phyloP scores from a whole-genome alignment of 2,113 vertebrate genomes.

The Tyrannus savana region DNA sequence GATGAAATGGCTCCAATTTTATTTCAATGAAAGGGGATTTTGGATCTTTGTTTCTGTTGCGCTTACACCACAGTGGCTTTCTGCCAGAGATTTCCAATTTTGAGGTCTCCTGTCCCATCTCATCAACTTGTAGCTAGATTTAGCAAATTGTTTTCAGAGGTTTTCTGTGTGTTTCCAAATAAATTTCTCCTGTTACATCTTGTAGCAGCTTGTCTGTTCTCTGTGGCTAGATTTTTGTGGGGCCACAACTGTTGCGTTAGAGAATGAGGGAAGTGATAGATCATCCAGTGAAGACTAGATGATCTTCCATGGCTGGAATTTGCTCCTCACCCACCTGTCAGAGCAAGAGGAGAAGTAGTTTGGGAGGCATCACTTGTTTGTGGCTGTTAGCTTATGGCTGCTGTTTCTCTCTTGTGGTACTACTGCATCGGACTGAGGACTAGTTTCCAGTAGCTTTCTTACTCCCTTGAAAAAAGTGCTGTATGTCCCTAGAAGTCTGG shows the following conservation, averaged over 20 bases:
- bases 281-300: neutral
- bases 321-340: neutral
- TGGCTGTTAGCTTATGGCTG: neutral
- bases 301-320: neutral
- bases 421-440: neutral
- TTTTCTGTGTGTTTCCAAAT: neutral
- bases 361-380: neutral
- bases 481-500: neutral
- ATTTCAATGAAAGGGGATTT: neutral
- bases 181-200: neutral
- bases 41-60: neutral
- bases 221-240: neutral
- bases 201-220: neutral
- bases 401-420: neutral
- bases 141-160: neutral
- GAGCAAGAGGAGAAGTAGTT: neutral
- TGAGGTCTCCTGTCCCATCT: neutral
- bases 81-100: neutral
- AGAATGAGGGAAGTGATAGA: neutral
- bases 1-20: slow-evolving; percentile 38
- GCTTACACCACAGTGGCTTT: neutral
- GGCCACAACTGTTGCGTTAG: neutral
- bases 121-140: neutral
- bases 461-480: neutral
- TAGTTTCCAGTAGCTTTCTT: neutral